These are phyloP conservation scores for Margaritifera margaritifera DNA, from an alignment of 2,888 invertebrate genomes.

Conservation along the genomic window DNA sequence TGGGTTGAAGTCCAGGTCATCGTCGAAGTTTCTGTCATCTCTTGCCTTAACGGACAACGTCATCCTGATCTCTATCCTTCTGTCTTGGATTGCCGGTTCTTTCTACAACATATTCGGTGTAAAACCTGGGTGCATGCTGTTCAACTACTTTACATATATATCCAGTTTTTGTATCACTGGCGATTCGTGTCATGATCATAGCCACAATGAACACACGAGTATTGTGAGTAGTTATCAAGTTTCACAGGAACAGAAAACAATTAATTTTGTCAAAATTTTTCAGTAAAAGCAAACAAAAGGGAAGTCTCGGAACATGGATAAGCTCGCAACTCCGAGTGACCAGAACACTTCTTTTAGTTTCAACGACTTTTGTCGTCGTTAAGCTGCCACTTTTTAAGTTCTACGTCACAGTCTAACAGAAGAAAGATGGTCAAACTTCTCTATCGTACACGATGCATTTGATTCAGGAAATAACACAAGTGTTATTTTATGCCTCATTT, in stretches of 20 bases:
- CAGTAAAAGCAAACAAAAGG: conserved; percentile 3
- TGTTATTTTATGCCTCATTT: conserved; percentile 51
- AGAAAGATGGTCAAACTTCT: too few relatives aligned
- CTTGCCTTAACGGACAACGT: conserved; percentile 77
- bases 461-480: conserved; percentile 40
- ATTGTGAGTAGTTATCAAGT: conserved; percentile 25
- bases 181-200: conserved; percentile 51
- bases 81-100: conserved; percentile 52
- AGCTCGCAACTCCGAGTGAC: conserved; percentile 50
- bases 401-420: conserved; percentile 11
- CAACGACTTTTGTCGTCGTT: conserved; percentile 57
- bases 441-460: conserved; percentile 12
- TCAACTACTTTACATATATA: conserved; percentile 74
- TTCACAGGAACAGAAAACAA: conserved; percentile 23
- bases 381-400: conserved; percentile 59
- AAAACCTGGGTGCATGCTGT: conserved; percentile 77
- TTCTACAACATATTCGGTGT: conserved; percentile 43
- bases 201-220: conserved; percentile 45
- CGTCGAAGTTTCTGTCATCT: conserved; percentile 84
- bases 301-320: conserved; percentile 7
- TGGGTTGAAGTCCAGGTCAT: conserved; percentile 82
- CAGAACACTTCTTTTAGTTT: conserved; percentile 55
- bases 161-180: conserved; percentile 81
- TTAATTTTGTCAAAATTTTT: conserved; percentile 18
- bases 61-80: conserved; percentile 78